Percentiles rank a stretch among this genome's conserved stretches.
Evolutionary conservation across 2,797 vertebrate species (phyloP).

Genomic region (Takifugu rubripes): DNA sequence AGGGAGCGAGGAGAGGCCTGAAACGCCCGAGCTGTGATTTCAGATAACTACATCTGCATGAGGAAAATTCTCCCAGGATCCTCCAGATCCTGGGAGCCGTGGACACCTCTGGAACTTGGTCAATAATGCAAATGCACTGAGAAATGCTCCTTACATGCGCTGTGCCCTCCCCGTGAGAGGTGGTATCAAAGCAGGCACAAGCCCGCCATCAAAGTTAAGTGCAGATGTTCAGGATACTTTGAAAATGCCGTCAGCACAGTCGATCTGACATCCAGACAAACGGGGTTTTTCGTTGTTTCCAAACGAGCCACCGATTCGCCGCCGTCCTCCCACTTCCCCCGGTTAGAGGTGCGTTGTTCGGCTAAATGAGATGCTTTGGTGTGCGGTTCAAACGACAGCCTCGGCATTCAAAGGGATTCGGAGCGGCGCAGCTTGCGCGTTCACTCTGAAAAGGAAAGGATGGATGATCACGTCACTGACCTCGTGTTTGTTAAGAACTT

Average conservation of each 20-base stretch:
- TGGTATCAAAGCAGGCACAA: conserved; percentile 41
- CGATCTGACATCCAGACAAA: conserved; percentile 9
- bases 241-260: conserved; percentile 25
- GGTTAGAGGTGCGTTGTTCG: conserved; percentile 10
- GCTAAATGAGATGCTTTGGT: conserved; percentile 20
- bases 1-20: conserved; percentile 28
- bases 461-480: too few relatives aligned
- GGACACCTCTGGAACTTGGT: conserved; percentile 48
- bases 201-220: conserved; percentile 39
- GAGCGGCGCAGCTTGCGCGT: too few relatives aligned
- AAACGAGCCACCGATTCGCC: conserved; percentile 9
- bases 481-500: too few relatives aligned
- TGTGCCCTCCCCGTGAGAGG: conserved; percentile 45
- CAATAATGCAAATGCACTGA: conserved; percentile 61
- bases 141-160: conserved; percentile 56
- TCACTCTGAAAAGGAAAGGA: background rate
- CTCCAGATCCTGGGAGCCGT: too few relatives aligned
- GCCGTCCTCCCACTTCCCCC: background rate
- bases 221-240: conserved; percentile 5
- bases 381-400: background rate
- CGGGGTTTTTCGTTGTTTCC: conserved; percentile 12
- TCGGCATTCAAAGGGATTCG: too few relatives aligned
- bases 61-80: conserved; percentile 43
- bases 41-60: conserved; percentile 68
- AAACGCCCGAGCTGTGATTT: conserved; percentile 57